Evolutionary conservation across 92 coral and sea anemone genomes (phyloP).

Genomic region (Galaxea fascicularis): DNA sequence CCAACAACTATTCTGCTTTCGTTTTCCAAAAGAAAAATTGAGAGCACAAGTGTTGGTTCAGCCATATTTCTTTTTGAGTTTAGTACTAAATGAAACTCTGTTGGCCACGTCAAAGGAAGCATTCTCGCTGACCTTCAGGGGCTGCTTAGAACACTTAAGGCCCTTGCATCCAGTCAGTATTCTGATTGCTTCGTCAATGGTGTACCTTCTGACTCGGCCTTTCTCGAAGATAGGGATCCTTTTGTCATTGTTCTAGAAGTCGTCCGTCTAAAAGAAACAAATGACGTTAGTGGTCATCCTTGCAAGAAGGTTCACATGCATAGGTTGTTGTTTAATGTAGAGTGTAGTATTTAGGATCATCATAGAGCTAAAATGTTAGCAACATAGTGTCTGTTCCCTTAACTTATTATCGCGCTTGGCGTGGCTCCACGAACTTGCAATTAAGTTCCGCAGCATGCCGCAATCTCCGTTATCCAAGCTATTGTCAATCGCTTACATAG

Average conservation of each 20-base stretch:
- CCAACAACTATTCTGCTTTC: conserved; percentile 14
- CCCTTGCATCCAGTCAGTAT: not conserved
- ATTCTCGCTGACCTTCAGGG: conserved; percentile 54
- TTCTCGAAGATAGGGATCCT: conserved; percentile 35
- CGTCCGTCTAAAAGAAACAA: not conserved
- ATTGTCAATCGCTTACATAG: no score
- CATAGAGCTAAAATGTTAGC: no score
- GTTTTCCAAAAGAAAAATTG: conserved; percentile 49
- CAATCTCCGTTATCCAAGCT: no score
- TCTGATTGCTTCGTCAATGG: conserved; percentile 7
- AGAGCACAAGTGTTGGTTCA: conserved; percentile 38
- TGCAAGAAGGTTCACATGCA: no score
- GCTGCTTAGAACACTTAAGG: conserved; percentile 38
- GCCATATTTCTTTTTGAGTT: conserved; percentile 53
- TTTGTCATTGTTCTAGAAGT: conserved; percentile 41
- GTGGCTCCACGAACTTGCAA: no score
- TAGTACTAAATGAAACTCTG: conserved; percentile 25
- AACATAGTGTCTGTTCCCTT: no score
- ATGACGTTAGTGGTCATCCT: no score
- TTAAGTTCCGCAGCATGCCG: no score
- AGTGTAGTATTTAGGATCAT: no score
- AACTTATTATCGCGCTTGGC: no score
- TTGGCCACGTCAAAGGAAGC: conserved; percentile 42
- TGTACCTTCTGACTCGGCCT: no score
- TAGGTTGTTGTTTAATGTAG: no score